These are phyloP conservation scores for Entomobrya multifasciata DNA, from an alignment of 2,888 invertebrate species.

Conservation along the genomic window DNA sequence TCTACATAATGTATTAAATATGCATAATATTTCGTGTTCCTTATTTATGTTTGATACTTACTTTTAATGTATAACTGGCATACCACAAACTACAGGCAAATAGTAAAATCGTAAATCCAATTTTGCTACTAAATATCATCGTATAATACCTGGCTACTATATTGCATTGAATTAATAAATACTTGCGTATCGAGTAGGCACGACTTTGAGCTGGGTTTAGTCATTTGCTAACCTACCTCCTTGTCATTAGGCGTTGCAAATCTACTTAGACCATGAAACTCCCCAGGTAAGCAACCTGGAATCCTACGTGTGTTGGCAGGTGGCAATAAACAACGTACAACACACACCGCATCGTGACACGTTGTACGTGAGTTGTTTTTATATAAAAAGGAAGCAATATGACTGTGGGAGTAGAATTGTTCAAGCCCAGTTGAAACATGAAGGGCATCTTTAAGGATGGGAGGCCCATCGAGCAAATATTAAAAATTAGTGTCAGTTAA, in stretches of 20 bases:
- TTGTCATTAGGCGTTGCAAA: conserved; percentile 67
- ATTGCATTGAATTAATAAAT: no score
- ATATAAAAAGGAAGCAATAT: not conserved
- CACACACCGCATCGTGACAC: not conserved
- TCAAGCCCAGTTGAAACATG: not conserved
- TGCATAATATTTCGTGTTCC: no score
- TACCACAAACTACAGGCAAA: no score
- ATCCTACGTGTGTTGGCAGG: not conserved
- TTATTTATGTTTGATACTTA: no score
- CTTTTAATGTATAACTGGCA: no score
- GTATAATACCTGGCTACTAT: no score
- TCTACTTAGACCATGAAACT: conserved; percentile 47
- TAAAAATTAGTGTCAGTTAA: conserved; percentile 54
- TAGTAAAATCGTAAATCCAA: no score
- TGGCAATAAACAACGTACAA: conserved; percentile 21
- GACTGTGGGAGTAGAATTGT: conserved; percentile 40
- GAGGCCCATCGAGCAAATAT: conserved; percentile 61
- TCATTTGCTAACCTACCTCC: conserved; percentile 37
- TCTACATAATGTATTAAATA: no score
- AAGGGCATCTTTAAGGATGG: conserved; percentile 8
- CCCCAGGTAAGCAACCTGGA: conserved; percentile 36
- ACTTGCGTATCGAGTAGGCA: not conserved
- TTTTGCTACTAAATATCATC: no score
- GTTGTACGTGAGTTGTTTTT: not conserved
- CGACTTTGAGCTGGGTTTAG: not conserved